Conservation (phyloP, 2,888 invertebrate species). For the Cosmia pyralina region DNA sequence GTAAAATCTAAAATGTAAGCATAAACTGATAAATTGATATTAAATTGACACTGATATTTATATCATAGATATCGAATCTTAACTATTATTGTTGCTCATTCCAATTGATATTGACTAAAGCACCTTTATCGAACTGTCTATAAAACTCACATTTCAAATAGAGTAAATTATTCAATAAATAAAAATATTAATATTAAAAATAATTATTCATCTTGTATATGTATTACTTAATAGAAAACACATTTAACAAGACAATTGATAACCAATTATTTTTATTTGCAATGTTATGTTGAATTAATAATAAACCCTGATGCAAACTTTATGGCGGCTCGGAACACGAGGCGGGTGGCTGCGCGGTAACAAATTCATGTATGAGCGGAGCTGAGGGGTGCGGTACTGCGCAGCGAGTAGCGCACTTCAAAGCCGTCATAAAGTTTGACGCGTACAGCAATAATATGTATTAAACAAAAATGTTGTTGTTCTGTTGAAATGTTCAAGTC, state of each 20-base stretch:
- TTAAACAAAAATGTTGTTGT: slow-evolving; percentile 57
- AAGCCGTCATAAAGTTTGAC: background rate
- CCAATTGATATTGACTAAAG: slow-evolving; percentile 45
- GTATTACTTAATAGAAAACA: slow-evolving; percentile 57
- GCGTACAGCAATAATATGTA: slow-evolving; percentile 14
- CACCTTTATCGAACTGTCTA: slow-evolving; percentile 62
- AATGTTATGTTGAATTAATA: slow-evolving; percentile 47
- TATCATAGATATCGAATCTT: slow-evolving; percentile 35
- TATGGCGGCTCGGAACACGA: background rate
- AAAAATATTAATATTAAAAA: slow-evolving; percentile 57
- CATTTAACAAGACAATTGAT: slow-evolving; percentile 71
- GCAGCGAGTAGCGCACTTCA: background rate
- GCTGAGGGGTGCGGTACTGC: background rate
- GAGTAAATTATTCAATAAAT: slow-evolving; percentile 55
- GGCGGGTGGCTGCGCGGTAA: background rate
- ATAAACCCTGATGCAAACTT: background rate
- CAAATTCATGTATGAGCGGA: background rate
- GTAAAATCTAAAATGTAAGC: slow-evolving; percentile 11
- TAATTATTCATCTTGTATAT: slow-evolving; percentile 62
- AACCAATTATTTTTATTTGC: slow-evolving; percentile 59
- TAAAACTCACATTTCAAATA: slow-evolving; percentile 60
- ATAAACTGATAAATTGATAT: slow-evolving; percentile 20
- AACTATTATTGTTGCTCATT: slow-evolving; percentile 43
- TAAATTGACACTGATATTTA: slow-evolving; percentile 41
- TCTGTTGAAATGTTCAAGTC: slow-evolving; percentile 63